Evolutionary conservation across 2,797 vertebrate species (phyloP), one percentile per base, ranked within the genome.

Genomic region (Apodemus agrarius): DNA sequence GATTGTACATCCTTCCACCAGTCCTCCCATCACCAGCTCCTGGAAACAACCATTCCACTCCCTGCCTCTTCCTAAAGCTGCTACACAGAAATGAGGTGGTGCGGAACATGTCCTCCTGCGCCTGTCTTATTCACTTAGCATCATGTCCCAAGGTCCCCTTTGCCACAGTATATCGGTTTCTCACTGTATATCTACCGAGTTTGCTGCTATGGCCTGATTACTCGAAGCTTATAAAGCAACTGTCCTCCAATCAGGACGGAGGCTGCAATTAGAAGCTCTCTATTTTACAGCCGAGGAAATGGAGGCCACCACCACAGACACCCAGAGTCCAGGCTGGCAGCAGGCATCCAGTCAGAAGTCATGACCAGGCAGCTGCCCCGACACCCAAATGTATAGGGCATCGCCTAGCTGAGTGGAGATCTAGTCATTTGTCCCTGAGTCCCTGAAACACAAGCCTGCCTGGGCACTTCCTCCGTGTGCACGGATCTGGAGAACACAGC

Each of bases 281-380:
- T 31, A 52, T 16, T 88, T 79, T 52, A 90, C n/a, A 96, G 78
- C 19, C 37, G 16, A 91, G 84, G 52, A 93, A 52, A 86, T 37
- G 49, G 78, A 92, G 54, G 75, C 26, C 93, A 89, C 69, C 52
- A 49, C 40, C 3, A 3, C 31, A 93, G 57, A 69, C 24, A 57
- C 16, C 26, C 52, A 2, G 7, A 63, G 43, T 65, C 31, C 37
- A 17, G 46, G 52, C 17, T 21, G n/a, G 52, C 43, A n/a, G 40
- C 37, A n/a, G 59, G 11, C 10, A 17, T 76, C 0, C 8, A 34
- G 57, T 57, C 63, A 57, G 52, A 54, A 17, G 79, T 87, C 76
- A 90, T 22, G 31, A 61, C n/a, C 31, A 80, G 49, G 80, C 72
- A 75, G 57, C 34, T 79, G 84, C 59, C 40, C 65, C 34, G 29